Evolutionary conservation across 2,113 vertebrate genomes (phyloP).

Genomic region (Pluvialis apricaria): DNA sequence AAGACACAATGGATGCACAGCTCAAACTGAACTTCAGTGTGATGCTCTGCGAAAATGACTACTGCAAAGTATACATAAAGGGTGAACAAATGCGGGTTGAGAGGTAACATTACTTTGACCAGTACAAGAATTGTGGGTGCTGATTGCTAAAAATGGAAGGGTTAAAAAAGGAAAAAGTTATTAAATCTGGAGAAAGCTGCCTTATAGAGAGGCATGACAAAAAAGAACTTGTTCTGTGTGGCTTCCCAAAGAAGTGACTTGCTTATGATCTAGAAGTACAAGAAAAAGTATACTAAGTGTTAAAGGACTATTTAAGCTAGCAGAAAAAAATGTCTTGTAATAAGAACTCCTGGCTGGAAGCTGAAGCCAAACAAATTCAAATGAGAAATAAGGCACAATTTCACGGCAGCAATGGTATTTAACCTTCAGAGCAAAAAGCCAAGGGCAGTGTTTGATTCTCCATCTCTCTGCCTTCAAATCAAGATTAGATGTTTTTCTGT

Average conservation of each 20-base stretch:
- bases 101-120: background rate
- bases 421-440: slow-evolving; percentile 31
- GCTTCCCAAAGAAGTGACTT: background rate
- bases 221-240: background rate
- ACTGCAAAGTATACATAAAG: background rate
- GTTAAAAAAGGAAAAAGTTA: background rate
- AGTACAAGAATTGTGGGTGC: background rate
- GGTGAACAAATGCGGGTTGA: background rate
- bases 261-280: background rate
- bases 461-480: background rate
- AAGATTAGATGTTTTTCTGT: slow-evolving; percentile 11
- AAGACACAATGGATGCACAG: background rate
- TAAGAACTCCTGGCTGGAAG: background rate
- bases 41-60: background rate
- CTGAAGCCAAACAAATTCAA: slow-evolving; percentile 23
- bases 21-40: background rate
- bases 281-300: background rate
- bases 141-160: background rate
- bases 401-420: background rate
- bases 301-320: background rate
- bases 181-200: background rate
- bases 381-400: background rate
- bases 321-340: background rate
- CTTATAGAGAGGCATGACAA: background rate
- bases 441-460: background rate